Percentiles rank a stretch among this genome's conserved stretches.
phyloP scores from a whole-genome alignment of 2,113 vertebrate species.

The Perognathus longimembris region DNA sequence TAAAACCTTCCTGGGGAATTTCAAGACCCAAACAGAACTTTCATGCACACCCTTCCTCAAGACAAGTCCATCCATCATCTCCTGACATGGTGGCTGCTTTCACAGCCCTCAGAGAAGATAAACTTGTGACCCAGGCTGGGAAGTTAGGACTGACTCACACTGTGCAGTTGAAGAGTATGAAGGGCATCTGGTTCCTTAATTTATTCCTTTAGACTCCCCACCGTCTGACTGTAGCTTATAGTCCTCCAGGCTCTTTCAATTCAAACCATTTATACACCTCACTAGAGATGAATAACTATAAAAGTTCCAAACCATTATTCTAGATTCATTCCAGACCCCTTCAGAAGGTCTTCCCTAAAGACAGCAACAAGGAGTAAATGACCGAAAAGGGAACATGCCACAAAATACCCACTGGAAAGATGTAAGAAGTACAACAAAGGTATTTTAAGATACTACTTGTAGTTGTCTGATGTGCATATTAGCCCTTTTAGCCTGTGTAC shows the following conservation, averaged over 20 bases:
- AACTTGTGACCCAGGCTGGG: conserved; percentile 82
- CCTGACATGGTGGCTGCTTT: conserved; percentile 63
- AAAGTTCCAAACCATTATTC: conserved; percentile 79
- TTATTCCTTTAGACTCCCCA: conserved; percentile 80
- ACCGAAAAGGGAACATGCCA: conserved; percentile 52
- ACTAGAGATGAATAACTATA: conserved; percentile 75
- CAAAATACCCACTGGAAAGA: conserved; percentile 57
- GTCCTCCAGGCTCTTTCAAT: conserved; percentile 79
- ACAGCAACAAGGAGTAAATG: conserved; percentile 56
- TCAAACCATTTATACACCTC: conserved; percentile 83
- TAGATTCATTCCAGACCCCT: conserved; percentile 74
- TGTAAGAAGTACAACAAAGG: neutral
- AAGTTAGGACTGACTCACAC: conserved; percentile 73
- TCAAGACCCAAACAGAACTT: conserved; percentile 72
- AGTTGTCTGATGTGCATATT: conserved; percentile 20
- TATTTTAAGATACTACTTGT: conserved; percentile 38
- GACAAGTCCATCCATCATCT: conserved; percentile 72
- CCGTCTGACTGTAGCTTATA: conserved; percentile 77
- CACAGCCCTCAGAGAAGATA: conserved; percentile 80
- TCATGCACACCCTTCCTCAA: conserved; percentile 57
- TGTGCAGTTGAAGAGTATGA: conserved; percentile 66
- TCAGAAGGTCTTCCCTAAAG: conserved; percentile 74
- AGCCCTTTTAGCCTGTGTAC: neutral
- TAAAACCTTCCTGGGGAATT: conserved; percentile 71
- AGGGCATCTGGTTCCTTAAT: conserved; percentile 82